Base-by-base conservation (phyloP, 2,797 vertebrate genomes). In the Gorsachius magnificus region DNA sequence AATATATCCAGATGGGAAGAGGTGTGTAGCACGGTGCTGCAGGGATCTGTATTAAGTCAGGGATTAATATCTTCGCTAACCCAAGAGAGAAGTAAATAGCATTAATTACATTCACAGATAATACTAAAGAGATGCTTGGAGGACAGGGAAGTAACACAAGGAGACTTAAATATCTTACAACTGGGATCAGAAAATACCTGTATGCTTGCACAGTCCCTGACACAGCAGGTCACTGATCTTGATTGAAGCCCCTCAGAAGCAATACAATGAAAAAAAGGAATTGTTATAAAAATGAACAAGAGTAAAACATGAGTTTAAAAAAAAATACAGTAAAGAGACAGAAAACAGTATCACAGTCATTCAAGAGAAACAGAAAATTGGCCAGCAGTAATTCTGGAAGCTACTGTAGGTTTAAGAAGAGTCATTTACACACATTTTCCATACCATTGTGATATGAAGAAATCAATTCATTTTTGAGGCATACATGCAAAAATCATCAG, bases 21-120 rank as follows among this genome's bases (percentile, higher is more conserved):
- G 83, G 81, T 95, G 69, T 86, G 43, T 35, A 92, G 28, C 65
- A 75, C 0, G 1, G 38, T 96, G 82, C 94, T 93, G 54, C 75
- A 83, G 84, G 92, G 87, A 92, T 95, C 87, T 97, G 72, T 92
- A 83, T 94, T 96, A 97, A 97, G 87, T 93, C 88, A 93, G 92
- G 92, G 87, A 94, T 96, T 97, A 96, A 97, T 96, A 97, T 89
- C 76, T 87, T 89, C 79, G 85, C 89, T 96, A 95, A 92, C 95
- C 54, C 79, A 89, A 43, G 72, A 97, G 89, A 94, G 89, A 92
- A 91, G 82, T 94, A 96, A 95, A 96, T 96, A 95, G 65, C 76
- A 94, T 91, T 96, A 97, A 97, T 96, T 96, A 89, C 90, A 63
- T 91, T 94, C 92, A 92, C 87, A 87, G 90, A 92, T 97, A 94